Evolutionary conservation across 2,888 invertebrate species (phyloP).

Genomic region (Epiblema foenella): DNA sequence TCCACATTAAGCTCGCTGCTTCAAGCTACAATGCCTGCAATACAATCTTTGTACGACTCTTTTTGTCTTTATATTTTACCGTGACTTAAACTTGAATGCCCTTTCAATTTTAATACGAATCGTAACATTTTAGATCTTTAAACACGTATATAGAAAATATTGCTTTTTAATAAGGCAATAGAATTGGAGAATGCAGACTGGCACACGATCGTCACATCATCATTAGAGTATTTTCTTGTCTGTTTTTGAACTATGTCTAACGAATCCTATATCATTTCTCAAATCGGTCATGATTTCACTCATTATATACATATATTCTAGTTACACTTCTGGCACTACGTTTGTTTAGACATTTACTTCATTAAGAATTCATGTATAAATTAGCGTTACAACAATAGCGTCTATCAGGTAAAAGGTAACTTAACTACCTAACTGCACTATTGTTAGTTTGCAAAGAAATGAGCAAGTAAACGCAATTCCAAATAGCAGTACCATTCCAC

Average conservation of each 20-base stretch:
- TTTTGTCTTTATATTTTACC: slow-evolving; percentile 35
- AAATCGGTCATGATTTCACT: background rate
- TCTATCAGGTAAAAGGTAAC: slow-evolving; percentile 14
- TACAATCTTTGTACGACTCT: slow-evolving; percentile 35
- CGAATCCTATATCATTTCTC: background rate
- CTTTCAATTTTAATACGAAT: slow-evolving; percentile 18
- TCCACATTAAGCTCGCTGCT: slow-evolving; percentile 29
- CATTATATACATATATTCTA: background rate
- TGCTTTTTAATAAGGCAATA: background rate
- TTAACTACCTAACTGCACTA: background rate
- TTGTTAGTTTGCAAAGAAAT: slow-evolving; percentile 13
- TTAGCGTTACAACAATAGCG: slow-evolving; percentile 35
- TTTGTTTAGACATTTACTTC: slow-evolving; percentile 21
- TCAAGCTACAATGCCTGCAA: slow-evolving; percentile 32
- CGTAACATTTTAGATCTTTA: slow-evolving; percentile 4
- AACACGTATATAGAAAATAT: background rate
- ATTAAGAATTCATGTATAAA: slow-evolving; percentile 36
- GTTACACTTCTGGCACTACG: background rate
- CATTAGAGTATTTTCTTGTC: background rate
- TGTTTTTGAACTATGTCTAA: background rate
- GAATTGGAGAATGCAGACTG: background rate
- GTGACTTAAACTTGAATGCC: slow-evolving; percentile 36
- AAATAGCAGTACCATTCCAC: slow-evolving; percentile 25
- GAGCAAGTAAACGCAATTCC: slow-evolving; percentile 17
- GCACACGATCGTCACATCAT: background rate